Percentiles rank a stretch among this genome's conserved stretches.
Conservation (phyloP, 2,888 invertebrate species). For the Epinotia demarniana region DNA sequence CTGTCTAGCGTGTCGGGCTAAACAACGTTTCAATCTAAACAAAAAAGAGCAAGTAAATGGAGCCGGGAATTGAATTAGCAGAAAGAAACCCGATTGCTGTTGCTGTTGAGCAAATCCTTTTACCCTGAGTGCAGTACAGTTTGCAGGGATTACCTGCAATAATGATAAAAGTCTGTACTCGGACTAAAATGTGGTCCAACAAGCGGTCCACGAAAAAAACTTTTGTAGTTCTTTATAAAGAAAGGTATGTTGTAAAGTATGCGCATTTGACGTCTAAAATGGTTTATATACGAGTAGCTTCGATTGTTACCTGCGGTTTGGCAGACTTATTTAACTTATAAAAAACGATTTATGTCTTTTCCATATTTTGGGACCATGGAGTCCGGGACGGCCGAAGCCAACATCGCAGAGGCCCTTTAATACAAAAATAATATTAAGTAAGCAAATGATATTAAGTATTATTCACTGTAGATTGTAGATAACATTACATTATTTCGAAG, state of each 20-base stretch:
- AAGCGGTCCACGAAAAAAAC: background rate
- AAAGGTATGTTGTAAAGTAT: no score
- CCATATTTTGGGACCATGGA: no score
- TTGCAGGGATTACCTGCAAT: conserved; percentile 36
- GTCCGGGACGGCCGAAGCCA: no score
- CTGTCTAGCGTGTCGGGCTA: conserved; percentile 18
- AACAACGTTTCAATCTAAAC: conserved; percentile 40
- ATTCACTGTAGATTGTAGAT: no score
- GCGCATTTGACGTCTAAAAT: no score
- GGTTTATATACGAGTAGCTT: background rate
- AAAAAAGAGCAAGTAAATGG: conserved; percentile 22
- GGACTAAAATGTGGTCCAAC: background rate
- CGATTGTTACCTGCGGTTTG: background rate
- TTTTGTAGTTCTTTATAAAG: background rate
- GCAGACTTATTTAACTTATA: accelerated
- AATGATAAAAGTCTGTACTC: conserved; percentile 25
- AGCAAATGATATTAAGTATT: no score
- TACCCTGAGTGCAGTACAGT: conserved; percentile 29
- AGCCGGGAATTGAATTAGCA: conserved; percentile 31
- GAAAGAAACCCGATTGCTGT: conserved; percentile 26
- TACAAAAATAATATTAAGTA: no score
- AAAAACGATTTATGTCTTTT: no score
- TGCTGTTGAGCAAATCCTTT: conserved; percentile 19
- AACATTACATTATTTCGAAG: no score
- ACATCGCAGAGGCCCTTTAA: no score